Evolutionary conservation across 1,140 invertebrate genomes (phyloP), one percentile per base, ranked within the genome.

Genomic region (Hypothenemus hampei): DNA sequence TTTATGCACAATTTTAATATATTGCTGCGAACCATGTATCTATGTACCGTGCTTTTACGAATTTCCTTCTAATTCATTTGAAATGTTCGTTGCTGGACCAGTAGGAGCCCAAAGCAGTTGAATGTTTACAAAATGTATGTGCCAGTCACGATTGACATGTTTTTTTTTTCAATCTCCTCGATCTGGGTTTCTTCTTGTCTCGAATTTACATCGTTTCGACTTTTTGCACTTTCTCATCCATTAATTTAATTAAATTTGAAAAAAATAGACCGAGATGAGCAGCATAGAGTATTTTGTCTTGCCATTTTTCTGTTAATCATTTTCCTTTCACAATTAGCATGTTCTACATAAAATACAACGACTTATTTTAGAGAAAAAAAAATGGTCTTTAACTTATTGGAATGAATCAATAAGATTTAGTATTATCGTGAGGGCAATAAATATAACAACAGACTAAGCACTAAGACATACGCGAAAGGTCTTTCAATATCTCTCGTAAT

Each of bases 41-140:
- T n/a, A n/a, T n/a, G n/a, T n/a, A n/a, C n/a, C n/a, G n/a, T n/a
- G n/a, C n/a, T n/a, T n/a, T n/a, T n/a, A n/a, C n/a, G n/a, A n/a
- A n/a, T n/a, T n/a, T n/a, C n/a, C n/a, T n/a, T 49, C 46, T 49
- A 49, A 49, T 49, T 35, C 35, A 49, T 49, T 47, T 47, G n/a
- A 7, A 47, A 33, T 37, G 46, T 24, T 49, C 39, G 45, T n/a
- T 48, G 29, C 26, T 47, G 15, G 20, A 33, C n/a, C 35, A 23
- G 35, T 23, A 49, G 31, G 33, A 49, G 46, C 33, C 46, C 39
- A 37, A 37, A 37, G 46, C 46, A 49, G 35, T 39, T 13, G n/a
- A 49, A 21, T 49, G 46, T 21, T 31, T 37, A 37, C 46, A 49
- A 39, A 49, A 49, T 49, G 35, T 36, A 19, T 22, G 35, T 35